phyloP scores from a whole-genome alignment of 2,888 invertebrate species.

The Nomada flava region DNA sequence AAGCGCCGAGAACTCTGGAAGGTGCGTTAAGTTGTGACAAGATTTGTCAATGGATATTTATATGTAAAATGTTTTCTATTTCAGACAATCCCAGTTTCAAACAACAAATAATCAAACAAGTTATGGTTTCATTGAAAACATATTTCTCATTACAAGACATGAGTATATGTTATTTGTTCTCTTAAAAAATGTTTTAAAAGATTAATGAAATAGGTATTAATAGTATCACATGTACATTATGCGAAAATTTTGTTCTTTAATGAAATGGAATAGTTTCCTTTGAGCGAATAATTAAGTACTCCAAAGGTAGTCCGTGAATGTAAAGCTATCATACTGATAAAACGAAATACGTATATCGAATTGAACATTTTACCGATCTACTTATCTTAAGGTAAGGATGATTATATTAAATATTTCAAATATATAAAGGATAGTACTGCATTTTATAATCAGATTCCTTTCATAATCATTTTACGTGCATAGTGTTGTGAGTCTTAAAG shows the following conservation, averaged over 20 bases:
- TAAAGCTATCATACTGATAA: not conserved
- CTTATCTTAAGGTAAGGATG: not conserved
- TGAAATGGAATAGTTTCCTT: not conserved
- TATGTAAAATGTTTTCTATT: constrained; percentile 37
- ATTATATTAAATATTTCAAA: not conserved
- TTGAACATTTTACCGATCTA: constrained; percentile 1
- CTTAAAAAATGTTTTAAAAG: not conserved
- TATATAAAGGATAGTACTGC: constrained; percentile 1
- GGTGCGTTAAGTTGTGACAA: constrained; percentile 85
- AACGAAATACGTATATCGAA: not conserved
- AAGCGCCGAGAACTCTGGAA: constrained; percentile 83
- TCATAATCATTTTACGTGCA: constrained; percentile 1
- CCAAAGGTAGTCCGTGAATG: constrained; percentile 47
- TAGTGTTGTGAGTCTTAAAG: constrained; percentile 1
- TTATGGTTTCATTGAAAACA: not conserved
- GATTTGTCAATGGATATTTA: constrained; percentile 81
- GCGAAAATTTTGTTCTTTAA: not conserved
- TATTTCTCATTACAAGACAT: not conserved
- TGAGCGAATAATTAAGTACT: constrained; percentile 9
- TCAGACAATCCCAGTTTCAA: constrained; percentile 55
- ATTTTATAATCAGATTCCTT: constrained; percentile 4
- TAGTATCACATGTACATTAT: not conserved
- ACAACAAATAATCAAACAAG: constrained; percentile 28
- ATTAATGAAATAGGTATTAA: not conserved
- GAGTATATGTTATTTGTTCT: not conserved